These are phyloP conservation scores for Aldrovandia affinis DNA, from an alignment of 2,797 vertebrate species.

Conservation along the genomic window DNA sequence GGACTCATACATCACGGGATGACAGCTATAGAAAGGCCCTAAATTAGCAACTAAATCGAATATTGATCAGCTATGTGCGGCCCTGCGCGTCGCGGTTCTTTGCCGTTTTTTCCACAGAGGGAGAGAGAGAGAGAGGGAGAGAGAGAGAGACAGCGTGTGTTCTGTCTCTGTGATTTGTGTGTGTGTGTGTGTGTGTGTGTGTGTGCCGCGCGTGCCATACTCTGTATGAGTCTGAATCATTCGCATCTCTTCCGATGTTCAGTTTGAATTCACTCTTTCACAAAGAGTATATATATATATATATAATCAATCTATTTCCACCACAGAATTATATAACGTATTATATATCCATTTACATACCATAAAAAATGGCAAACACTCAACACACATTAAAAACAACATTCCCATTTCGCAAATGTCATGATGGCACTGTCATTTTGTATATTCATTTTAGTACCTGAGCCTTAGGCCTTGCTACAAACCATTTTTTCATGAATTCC, in stretches of 20 bases:
- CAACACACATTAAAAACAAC: no score
- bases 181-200: slow-evolving; percentile 42
- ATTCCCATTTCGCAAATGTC: no score
- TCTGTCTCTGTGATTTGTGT: slow-evolving; percentile 54
- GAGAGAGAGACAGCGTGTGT: slow-evolving; percentile 60
- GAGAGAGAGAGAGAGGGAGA: slow-evolving; percentile 34
- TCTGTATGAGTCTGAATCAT: slow-evolving; percentile 52
- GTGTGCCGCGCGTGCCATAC: slow-evolving; percentile 49
- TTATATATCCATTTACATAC: no score
- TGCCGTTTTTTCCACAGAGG: slow-evolving; percentile 66
- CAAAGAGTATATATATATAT: background rate
- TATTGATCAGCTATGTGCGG: slow-evolving; percentile 94
- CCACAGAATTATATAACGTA: no score
- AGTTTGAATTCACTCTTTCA: slow-evolving; percentile 35
- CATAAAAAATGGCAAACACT: no score
- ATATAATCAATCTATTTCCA: no score
- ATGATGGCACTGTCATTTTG: background rate
- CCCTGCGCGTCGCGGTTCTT: slow-evolving; percentile 86
- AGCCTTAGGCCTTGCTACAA: background rate
- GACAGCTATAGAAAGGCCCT: slow-evolving; percentile 98
- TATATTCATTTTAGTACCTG: background rate
- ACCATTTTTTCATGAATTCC: background rate
- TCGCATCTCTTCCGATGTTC: slow-evolving; percentile 42
- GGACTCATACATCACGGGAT: slow-evolving; percentile 98
- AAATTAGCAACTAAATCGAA: slow-evolving; percentile 99